A percentile compares a stretch with the other conserved stretches of the same genome.
Conservation (phyloP, 30 jellyfish, hydroid and myxozoan genomes). For the Mastigias papua region DNA sequence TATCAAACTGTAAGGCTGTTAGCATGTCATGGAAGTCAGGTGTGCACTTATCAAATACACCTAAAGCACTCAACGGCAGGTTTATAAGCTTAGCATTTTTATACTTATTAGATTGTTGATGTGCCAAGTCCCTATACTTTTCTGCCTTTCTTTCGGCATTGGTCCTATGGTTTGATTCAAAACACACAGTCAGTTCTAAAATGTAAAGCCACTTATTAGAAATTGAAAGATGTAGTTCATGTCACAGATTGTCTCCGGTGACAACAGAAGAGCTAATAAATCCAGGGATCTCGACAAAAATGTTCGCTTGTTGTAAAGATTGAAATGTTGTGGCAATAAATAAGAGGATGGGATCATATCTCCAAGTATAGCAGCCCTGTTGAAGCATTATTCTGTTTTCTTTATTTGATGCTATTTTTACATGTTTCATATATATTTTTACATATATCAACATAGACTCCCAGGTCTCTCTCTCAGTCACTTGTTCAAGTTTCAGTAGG, state of each 20-base stretch:
- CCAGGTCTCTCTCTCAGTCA: constrained; percentile 40
- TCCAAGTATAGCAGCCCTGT: no score
- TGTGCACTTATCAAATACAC: not conserved
- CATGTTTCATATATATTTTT: constrained; percentile 24
- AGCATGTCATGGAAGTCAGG: not conserved
- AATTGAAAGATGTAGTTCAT: not conserved
- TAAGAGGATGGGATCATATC: no score
- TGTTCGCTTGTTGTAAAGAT: no score
- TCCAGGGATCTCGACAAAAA: no score
- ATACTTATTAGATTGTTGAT: not conserved
- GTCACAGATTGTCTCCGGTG: no score
- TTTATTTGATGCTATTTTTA: constrained; percentile 1
- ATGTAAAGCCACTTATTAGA: not conserved
- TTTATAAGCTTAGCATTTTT: not conserved
- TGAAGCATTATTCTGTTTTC: constrained; percentile 21
- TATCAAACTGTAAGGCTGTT: not conserved
- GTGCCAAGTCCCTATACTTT: not conserved
- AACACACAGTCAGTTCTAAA: not conserved
- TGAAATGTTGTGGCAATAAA: no score
- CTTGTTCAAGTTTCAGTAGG: constrained; percentile 41
- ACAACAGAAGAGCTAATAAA: no score
- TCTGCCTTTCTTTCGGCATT: not conserved
- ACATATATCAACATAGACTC: constrained; percentile 22
- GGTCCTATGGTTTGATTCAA: not conserved
- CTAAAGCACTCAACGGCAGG: not conserved